These are phyloP conservation scores for Cyclina sinensis DNA, from an alignment of 1,140 invertebrate genomes.

Conservation along the genomic window DNA sequence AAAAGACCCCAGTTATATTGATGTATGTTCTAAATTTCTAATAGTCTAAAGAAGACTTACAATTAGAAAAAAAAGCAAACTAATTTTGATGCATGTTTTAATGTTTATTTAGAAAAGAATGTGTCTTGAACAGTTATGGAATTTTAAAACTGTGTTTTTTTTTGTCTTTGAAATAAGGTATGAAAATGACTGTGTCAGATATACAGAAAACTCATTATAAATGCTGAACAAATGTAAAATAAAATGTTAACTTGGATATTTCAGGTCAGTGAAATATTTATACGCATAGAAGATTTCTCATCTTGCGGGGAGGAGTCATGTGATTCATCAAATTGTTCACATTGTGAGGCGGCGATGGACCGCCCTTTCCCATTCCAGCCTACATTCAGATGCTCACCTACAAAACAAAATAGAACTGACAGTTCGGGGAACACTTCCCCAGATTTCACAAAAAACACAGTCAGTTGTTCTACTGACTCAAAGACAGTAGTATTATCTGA, in stretches of 20 bases:
- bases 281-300: slow-evolving; percentile 36
- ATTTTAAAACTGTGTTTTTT: too few species aligned
- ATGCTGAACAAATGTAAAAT: too few species aligned
- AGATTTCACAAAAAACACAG: not conserved
- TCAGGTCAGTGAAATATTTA: slow-evolving; percentile 56
- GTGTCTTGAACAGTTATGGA: too few species aligned
- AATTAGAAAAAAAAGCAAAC: too few species aligned
- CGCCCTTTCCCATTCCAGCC: slow-evolving; percentile 18
- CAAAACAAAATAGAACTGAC: not conserved
- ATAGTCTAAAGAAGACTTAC: too few species aligned
- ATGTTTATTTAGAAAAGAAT: too few species aligned
- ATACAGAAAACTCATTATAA: too few species aligned
- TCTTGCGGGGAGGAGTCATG: slow-evolving; percentile 53
- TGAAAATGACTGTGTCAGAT: too few species aligned
- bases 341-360: slow-evolving; percentile 56
- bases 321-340: slow-evolving; percentile 61
- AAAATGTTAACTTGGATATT: slow-evolving; percentile 34
- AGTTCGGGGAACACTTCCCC: not conserved
- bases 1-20: too few species aligned
- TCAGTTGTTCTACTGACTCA: not conserved
- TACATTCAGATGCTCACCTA: not conserved
- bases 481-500: not conserved
- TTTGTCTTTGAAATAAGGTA: too few species aligned
- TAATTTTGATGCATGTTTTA: too few species aligned
- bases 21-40: too few species aligned